phyloP scores from a whole-genome alignment of 2,797 vertebrate species.

The Antrozous pallidus region DNA sequence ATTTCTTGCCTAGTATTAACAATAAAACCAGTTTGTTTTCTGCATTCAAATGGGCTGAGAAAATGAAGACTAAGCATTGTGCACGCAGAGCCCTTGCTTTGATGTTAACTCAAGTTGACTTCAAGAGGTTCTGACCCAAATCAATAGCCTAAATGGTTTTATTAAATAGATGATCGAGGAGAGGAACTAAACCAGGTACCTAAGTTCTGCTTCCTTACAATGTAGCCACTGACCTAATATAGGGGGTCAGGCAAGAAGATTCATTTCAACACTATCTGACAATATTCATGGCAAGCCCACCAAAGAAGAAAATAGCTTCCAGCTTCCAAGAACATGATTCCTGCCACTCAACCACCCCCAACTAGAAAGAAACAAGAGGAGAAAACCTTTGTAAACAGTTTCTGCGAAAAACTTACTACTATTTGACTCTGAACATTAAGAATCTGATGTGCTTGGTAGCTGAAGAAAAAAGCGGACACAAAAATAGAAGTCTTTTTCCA shows the following conservation, averaged over 20 bases:
- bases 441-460: not conserved
- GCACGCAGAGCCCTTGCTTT: not conserved
- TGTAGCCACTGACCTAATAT: not conserved
- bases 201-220: not conserved
- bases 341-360: not conserved
- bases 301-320: conserved; percentile 5
- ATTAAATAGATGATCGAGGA: not conserved
- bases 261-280: not conserved
- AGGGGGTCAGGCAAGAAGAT: not conserved
- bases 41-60: not conserved
- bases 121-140: conserved; percentile 6
- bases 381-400: not conserved
- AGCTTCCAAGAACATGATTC: conserved; percentile 8
- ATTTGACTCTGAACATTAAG: conserved; percentile 28
- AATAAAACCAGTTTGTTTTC: not conserved
- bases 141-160: not conserved
- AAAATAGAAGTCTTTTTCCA: not conserved
- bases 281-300: not conserved
- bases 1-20: not conserved
- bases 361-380: conserved; percentile 44
- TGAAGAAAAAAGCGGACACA: not conserved
- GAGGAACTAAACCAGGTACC: not conserved
- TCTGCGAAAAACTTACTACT: not conserved
- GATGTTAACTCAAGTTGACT: not conserved
- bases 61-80: not conserved